Evolutionary conservation across 2,113 vertebrate species (phyloP), one percentile per base, ranked within the genome.

Genomic region (Kobus ellipsiprymnus): DNA sequence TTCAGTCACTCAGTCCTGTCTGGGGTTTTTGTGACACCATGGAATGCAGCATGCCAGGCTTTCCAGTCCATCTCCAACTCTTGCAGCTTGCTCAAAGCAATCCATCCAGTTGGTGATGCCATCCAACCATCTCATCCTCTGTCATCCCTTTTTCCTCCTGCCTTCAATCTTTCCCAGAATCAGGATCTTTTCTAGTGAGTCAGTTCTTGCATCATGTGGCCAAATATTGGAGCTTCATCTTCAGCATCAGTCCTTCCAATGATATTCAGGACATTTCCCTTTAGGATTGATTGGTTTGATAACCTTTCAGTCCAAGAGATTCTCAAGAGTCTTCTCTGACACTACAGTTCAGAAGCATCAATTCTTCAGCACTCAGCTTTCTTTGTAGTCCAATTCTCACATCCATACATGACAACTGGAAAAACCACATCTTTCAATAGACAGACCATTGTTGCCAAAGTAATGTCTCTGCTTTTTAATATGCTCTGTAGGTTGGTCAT

Each of bases 141-240:
- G 64, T n/a, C 62, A 17, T n/a, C 7, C 33, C 33, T 33, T 19
- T 67, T 33, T 67, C 62, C 30, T 64, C 33, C 64, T n/a, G 64
- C 64, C 64, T 67, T n/a, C 62, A n/a, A 10, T 67, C 33, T 67
- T 67, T 67, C 33, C 33, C 64, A n/a, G 33, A n/a, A 67, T 67
- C 8, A 67, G 33, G 64, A n/a, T 19, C 33, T 67, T n/a, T n/a
- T n/a, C 64, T 16, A 67, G 33, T 67, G 64, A 67, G 33, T 67
- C 33, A 67, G 8, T 67, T n/a, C 16, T n/a, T 4, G 2, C 33
- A n/a, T 67, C 64, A n/a, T 0, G 16, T 5, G 33, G 33, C 64
- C 33, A 67, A 67, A n/a, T n/a, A 10, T 19, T 67, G 64, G 62
- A 67, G 16, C 62, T n/a, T 67, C 33, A 64, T 64, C 62, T 64